Percentiles rank a stretch among this genome's conserved stretches.
phyloP scores from a whole-genome alignment of 2,113 vertebrate species.

The Brienomyrus brachyistius region DNA sequence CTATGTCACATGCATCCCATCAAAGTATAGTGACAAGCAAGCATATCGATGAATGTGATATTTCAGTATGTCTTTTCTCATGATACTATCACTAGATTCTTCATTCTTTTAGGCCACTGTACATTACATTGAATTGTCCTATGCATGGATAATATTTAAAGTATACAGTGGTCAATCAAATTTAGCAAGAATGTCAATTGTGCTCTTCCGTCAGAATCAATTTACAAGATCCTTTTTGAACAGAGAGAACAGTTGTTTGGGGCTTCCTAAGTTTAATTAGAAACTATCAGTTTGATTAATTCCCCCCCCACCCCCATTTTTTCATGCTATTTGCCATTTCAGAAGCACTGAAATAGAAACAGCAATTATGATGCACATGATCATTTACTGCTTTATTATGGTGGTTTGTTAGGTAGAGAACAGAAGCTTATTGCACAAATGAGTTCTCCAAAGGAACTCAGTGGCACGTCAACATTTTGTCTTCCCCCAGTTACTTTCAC shows the following conservation, averaged over 20 bases:
- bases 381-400: background rate
- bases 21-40: background rate
- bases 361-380: background rate
- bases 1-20: background rate
- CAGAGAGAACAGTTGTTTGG: background rate
- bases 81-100: background rate
- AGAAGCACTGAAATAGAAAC: conserved; percentile 5
- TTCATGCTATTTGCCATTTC: background rate
- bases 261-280: background rate
- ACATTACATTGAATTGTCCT: background rate
- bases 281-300: background rate
- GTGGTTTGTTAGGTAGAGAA: background rate
- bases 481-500: background rate
- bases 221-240: background rate
- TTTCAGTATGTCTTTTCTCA: background rate
- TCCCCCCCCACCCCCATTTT: background rate
- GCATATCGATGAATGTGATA: background rate
- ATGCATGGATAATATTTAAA: background rate
- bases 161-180: background rate
- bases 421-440: background rate
- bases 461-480: background rate
- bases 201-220: conserved; percentile 2
- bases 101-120: background rate
- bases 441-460: background rate
- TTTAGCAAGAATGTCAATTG: background rate